Evolutionary conservation across 2,113 vertebrate genomes (phyloP).

Genomic region (Chrysemys picta): DNA sequence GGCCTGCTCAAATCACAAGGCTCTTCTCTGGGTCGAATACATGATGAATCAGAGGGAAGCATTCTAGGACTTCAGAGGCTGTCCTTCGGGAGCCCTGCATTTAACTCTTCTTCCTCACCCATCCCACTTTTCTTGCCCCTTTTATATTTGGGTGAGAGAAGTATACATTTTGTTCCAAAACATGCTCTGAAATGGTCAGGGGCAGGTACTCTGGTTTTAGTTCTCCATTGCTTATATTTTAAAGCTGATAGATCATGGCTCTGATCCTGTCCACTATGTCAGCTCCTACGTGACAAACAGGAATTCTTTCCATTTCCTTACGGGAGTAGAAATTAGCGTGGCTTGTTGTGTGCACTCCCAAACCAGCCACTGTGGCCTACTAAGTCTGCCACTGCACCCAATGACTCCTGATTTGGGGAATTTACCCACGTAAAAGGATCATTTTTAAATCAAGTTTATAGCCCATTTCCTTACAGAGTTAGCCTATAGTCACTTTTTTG

Average conservation of each 20-base stretch:
- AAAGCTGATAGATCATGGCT: background rate
- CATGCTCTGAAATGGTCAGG: too few species aligned
- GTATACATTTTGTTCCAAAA: too few species aligned
- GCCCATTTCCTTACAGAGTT: background rate
- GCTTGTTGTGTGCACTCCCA: background rate
- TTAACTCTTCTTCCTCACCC: too few species aligned
- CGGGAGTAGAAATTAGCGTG: background rate
- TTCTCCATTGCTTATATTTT: too few species aligned
- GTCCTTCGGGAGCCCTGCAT: too few species aligned
- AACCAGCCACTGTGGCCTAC: background rate
- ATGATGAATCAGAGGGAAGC: too few species aligned
- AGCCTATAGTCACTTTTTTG: background rate
- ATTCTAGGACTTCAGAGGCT: too few species aligned
- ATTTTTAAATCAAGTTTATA: background rate
- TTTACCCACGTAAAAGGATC: background rate
- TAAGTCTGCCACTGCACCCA: background rate
- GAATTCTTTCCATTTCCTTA: background rate
- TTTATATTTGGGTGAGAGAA: too few species aligned
- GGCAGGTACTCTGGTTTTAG: too few species aligned
- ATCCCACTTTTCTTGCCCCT: too few species aligned
- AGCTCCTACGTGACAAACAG: background rate
- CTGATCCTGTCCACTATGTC: background rate
- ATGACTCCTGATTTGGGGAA: background rate
- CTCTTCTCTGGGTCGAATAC: too few species aligned
- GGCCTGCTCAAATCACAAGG: too few species aligned